Base-by-base conservation (phyloP, 2,797 vertebrate species). In the Paguma larvata region DNA sequence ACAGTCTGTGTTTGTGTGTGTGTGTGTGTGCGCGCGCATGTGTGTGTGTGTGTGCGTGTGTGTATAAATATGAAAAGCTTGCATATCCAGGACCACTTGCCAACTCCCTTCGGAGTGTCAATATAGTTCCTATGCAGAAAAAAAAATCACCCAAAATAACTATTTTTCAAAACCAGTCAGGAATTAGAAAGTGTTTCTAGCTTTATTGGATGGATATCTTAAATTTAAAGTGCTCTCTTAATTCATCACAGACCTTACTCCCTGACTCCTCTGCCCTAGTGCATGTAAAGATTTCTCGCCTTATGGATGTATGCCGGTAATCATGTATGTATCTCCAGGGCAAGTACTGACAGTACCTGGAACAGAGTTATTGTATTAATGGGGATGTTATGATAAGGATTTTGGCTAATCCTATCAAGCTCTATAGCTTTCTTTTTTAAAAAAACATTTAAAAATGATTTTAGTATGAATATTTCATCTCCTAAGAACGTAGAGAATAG, bases 111-210 rank as follows among this genome's bases (percentile, higher is more conserved):
- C 82, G 75, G 63, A 73, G 38, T 92, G 59, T 92, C 5, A 77
- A 0, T 83, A 44, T 32, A 89, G 73, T 80, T 93, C n/a, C 30
- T 56, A 32, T 46, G 38, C 32, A 25, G 79, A 59, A 62, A 87
- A 75, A 44, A 56, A 38, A 23, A 34, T 56, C 48, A 34, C 48
- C 38, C 86, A 48, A 73, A 88, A 56, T 87, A 62, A 92, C 6
- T 19, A 6, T 56, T 92, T 92, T 86, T 82, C 41, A 92, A 18
- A 8, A 62, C 95, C 62, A 89, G 1, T 97, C 25, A 92, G 72
- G 6, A 89, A 79, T 86, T 95, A 79, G 91, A 97, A 75, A 89
- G 34, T 62, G 6, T 53, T 91, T 84, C n/a, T 82, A 34, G 34
- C 63, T 83, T 72, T 86, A 67, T 75, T 59, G 48, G 48, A 91